These are phyloP conservation scores for Cheilosia vulpina DNA, from an alignment of 2,888 invertebrate genomes.

Conservation along the genomic window DNA sequence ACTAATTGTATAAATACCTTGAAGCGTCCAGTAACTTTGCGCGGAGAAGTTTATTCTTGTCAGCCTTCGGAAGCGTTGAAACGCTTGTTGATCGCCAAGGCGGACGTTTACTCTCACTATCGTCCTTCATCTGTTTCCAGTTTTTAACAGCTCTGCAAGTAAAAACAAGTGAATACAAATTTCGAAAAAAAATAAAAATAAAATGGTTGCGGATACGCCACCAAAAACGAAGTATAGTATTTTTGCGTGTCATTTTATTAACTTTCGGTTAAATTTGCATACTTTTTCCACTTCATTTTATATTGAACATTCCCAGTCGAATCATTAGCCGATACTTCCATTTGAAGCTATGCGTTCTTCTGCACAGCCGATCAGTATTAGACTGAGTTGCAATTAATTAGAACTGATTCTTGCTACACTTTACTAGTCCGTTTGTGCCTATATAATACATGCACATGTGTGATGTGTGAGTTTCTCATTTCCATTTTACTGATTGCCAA, in stretches of 20 bases:
- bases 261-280: neutral
- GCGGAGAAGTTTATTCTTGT: conserved; percentile 81
- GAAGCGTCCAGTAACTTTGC: conserved; percentile 83
- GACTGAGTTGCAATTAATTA: conserved; percentile 30
- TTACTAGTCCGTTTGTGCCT: neutral
- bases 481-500: conserved; percentile 42
- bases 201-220: conserved; percentile 26
- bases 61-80: conserved; percentile 81
- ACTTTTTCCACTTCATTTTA: conserved; percentile 68
- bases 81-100: conserved; percentile 83
- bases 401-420: neutral
- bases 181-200: neutral
- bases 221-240: neutral
- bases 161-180: conserved; percentile 3
- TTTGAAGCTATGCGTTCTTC: neutral
- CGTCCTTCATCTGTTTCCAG: conserved; percentile 82
- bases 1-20: conserved; percentile 77
- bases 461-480: conserved; percentile 60
- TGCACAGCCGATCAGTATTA: conserved; percentile 6
- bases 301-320: conserved; percentile 41
- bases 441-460: neutral
- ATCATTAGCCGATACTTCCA: conserved; percentile 37
- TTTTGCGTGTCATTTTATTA: neutral
- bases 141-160: conserved; percentile 79
- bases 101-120: conserved; percentile 81